phyloP scores from a whole-genome alignment of 2,113 vertebrate species.

The Prunella fulvescens region DNA sequence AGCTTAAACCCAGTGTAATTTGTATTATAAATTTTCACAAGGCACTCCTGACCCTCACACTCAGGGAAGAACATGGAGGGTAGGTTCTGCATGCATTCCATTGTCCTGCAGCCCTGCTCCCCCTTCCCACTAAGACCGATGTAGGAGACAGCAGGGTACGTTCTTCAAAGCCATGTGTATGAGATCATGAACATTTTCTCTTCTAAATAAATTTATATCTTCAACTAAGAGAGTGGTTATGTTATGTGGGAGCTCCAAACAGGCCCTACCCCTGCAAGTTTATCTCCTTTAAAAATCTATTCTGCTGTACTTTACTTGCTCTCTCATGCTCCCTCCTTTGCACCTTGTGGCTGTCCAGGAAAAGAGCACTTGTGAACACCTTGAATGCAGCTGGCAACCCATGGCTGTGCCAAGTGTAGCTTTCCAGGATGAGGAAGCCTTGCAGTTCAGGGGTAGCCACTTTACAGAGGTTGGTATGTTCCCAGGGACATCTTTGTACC shows the following conservation, averaged over 20 bases:
- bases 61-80: not conserved
- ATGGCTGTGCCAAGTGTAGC: rapidly evolving
- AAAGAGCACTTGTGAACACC: not conserved
- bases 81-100: not conserved
- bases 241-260: not conserved
- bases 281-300: not conserved
- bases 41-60: not conserved
- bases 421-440: not conserved
- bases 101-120: not conserved
- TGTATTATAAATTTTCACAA: not conserved
- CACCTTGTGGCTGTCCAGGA: not conserved
- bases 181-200: not conserved
- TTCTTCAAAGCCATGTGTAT: not conserved
- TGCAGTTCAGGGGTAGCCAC: not conserved
- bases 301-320: rapidly evolving
- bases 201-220: not conserved
- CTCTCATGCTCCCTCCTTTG: not conserved
- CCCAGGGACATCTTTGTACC: not conserved
- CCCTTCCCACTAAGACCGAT: not conserved
- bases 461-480: not conserved
- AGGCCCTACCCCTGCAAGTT: not conserved
- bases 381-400: not conserved
- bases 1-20: not conserved
- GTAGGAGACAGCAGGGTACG: rapidly evolving
- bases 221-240: not conserved